A percentile compares a stretch with the other conserved stretches of the same genome.
phyloP scores from a whole-genome alignment of 2,888 invertebrate genomes.

The Loripinus fragilis region DNA sequence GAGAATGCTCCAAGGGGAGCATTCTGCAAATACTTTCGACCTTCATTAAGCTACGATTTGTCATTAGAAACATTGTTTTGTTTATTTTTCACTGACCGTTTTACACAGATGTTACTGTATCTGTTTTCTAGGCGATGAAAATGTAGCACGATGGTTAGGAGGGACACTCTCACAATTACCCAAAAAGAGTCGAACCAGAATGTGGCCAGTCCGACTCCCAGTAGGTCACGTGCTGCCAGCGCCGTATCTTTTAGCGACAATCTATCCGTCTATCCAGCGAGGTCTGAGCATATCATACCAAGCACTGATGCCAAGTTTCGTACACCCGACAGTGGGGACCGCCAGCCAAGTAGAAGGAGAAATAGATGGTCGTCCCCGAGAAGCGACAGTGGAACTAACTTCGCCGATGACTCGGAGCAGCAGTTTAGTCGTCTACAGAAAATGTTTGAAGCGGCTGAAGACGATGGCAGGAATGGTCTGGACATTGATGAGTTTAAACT shows the following conservation, averaged over 20 bases:
- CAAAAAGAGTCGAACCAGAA: background rate
- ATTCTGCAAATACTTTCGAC: too few relatives aligned
- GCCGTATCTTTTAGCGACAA: slow-evolving; percentile 29
- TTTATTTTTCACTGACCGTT: too few relatives aligned
- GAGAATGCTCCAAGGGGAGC: too few relatives aligned
- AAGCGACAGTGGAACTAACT: slow-evolving; percentile 16
- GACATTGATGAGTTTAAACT: slow-evolving; percentile 75
- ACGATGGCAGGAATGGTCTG: slow-evolving; percentile 70
- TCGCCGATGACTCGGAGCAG: slow-evolving; percentile 46
- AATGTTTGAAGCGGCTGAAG: slow-evolving; percentile 72
- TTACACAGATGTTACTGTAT: too few relatives aligned
- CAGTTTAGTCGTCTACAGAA: slow-evolving; percentile 58
- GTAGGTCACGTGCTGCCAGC: slow-evolving; percentile 8
- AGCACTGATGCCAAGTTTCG: background rate
- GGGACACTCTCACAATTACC: background rate
- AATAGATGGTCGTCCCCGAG: background rate
- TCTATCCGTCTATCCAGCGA: background rate
- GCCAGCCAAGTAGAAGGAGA: background rate
- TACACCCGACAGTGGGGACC: background rate
- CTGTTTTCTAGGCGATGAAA: background rate
- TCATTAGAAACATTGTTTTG: too few relatives aligned
- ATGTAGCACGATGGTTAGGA: background rate
- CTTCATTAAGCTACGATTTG: too few relatives aligned
- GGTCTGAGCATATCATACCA: background rate
- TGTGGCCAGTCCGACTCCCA: background rate